Evolutionary conservation across 2,113 vertebrate genomes (phyloP).

Genomic region (Syngnathoides biaculeatus): DNA sequence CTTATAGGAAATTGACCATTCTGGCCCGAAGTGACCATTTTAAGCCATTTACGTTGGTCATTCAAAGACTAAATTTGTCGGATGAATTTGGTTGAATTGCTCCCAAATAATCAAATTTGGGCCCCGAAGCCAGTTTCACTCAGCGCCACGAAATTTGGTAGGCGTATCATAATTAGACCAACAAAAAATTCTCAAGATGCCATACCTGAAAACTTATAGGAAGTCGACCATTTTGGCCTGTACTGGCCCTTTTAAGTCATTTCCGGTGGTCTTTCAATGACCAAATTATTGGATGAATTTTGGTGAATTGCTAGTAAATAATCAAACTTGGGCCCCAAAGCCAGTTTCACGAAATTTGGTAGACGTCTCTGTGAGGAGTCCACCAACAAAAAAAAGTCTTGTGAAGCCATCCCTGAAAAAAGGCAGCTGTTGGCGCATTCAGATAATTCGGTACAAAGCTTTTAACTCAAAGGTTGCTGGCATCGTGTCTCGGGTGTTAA

Average conservation of each 20-base stretch:
- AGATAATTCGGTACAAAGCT: background rate
- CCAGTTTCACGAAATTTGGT: too few species aligned
- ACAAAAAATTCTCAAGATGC: background rate
- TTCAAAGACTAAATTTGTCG: background rate
- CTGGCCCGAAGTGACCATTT: too few species aligned
- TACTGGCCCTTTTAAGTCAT: too few species aligned
- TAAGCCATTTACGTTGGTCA: background rate
- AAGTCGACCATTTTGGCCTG: too few species aligned
- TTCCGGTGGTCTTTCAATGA: too few species aligned
- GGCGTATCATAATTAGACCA: background rate
- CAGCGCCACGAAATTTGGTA: background rate
- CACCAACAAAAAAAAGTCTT: background rate
- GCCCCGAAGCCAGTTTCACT: background rate
- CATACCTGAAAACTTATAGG: too few species aligned
- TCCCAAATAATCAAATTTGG: background rate
- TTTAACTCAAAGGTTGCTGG: background rate
- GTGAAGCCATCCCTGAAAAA: background rate
- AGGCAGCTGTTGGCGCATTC: background rate
- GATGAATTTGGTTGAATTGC: background rate
- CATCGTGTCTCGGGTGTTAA: background rate
- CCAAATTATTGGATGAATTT: too few species aligned
- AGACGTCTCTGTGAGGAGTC: too few species aligned
- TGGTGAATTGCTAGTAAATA: too few species aligned
- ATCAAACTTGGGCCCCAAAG: too few species aligned
- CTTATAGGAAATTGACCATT: background rate